phyloP scores from a whole-genome alignment of 2,113 vertebrate genomes.

The Hippoglossus stenolepis region DNA sequence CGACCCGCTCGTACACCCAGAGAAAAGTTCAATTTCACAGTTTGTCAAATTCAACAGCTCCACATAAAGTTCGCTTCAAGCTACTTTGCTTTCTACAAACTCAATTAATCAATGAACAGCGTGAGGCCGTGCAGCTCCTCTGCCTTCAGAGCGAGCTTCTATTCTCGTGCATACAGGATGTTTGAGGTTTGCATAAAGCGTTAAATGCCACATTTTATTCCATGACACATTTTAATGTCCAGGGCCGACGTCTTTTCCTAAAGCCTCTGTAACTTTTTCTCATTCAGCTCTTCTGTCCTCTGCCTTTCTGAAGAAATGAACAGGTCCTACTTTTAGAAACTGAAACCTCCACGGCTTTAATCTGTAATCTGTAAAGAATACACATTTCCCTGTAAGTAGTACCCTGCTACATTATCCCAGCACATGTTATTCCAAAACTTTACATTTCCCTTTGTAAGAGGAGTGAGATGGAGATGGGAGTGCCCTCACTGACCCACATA shows the following conservation, averaged over 20 bases:
- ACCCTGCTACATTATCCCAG: background rate
- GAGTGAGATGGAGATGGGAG: too few species aligned
- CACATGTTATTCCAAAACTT: background rate
- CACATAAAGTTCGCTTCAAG: conserved; percentile 9
- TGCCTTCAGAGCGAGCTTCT: background rate
- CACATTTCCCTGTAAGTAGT: background rate
- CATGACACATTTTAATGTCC: too few species aligned
- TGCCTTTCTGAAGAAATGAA: background rate
- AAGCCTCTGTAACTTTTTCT: too few species aligned
- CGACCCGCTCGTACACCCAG: conserved; percentile 13
- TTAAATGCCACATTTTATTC: too few species aligned
- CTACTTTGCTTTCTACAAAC: conserved; percentile 3
- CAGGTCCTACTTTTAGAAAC: too few species aligned
- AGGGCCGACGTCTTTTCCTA: background rate
- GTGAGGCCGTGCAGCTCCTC: background rate
- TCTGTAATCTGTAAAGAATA: too few species aligned
- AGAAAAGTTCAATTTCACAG: conserved; percentile 10
- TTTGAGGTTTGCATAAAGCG: background rate
- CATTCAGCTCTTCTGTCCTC: background rate
- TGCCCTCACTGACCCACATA: background rate
- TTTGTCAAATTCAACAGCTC: conserved; percentile 6
- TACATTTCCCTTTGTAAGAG: too few species aligned
- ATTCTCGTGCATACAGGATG: background rate
- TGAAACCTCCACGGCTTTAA: too few species aligned
- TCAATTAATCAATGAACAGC: background rate